phyloP scores from a whole-genome alignment of 1,140 invertebrate genomes.

The Cydia strobilella region DNA sequence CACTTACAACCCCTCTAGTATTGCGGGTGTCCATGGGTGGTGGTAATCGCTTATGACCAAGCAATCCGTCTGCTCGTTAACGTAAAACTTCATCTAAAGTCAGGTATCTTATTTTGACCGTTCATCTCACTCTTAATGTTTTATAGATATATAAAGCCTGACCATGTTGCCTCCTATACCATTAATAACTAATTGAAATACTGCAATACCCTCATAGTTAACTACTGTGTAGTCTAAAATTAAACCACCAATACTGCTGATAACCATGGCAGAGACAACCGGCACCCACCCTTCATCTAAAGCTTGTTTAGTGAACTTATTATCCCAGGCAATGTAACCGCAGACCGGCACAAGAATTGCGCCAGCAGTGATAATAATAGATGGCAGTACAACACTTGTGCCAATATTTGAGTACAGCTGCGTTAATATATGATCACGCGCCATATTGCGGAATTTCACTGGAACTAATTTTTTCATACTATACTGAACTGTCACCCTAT shows the following conservation, averaged over 20 bases:
- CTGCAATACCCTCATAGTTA: conserved; percentile 90
- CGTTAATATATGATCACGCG: no score
- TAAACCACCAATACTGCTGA: conserved; percentile 90
- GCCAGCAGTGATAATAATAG: conserved; percentile 83
- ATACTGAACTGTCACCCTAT: no score
- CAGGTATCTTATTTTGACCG: no score
- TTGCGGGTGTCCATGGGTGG: no score
- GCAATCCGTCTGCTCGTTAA: no score
- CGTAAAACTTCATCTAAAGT: no score
- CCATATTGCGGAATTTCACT: no score
- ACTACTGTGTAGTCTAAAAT: conserved; percentile 91
- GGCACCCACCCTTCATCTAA: conserved; percentile 91
- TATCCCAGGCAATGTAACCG: conserved; percentile 88
- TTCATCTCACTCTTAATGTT: no score
- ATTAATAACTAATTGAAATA: conserved; percentile 94
- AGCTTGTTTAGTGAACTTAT: conserved; percentile 88
- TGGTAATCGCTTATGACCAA: no score
- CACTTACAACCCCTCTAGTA: no score
- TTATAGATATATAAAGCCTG: no score
- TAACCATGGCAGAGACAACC: conserved; percentile 92
- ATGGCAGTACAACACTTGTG: conserved; percentile 83
- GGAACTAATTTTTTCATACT: no score
- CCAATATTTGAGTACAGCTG: conserved; percentile 84
- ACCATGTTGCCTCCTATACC: conserved; percentile 97
- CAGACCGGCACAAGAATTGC: conserved; percentile 87